phyloP scores from a whole-genome alignment of 2,113 vertebrate genomes.

The Phalacrocorax brasilianus region DNA sequence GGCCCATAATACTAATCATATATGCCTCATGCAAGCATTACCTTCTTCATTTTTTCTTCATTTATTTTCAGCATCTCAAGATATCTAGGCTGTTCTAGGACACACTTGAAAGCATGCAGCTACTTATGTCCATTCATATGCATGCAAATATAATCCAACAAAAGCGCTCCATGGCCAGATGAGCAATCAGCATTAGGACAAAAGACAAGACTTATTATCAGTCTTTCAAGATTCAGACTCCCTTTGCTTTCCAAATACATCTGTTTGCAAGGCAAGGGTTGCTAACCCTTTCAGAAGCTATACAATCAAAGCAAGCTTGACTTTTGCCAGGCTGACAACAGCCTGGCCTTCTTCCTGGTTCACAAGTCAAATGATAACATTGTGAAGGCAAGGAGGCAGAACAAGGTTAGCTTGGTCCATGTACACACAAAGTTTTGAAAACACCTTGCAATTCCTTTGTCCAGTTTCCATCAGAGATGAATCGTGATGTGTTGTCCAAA shows the following conservation, averaged over 20 bases:
- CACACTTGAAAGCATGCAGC: conserved; percentile 3
- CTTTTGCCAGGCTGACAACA: background rate
- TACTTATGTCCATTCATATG: conserved; percentile 36
- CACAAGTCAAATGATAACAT: background rate
- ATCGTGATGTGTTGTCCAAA: background rate
- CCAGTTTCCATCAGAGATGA: background rate
- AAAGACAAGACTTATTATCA: conserved; percentile 33
- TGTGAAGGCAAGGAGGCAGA: background rate
- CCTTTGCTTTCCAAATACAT: background rate
- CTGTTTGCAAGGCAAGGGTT: background rate
- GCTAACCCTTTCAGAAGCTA: background rate
- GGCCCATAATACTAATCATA: background rate
- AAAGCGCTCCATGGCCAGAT: background rate
- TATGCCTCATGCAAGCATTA: background rate
- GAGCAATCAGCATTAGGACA: conserved; percentile 43
- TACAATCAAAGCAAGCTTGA: background rate
- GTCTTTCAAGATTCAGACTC: conserved; percentile 18
- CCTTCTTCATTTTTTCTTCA: background rate
- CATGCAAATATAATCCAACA: conserved; percentile 38
- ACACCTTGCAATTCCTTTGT: background rate
- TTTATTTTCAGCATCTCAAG: conserved; percentile 17
- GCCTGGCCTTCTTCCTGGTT: background rate
- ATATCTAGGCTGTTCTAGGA: conserved; percentile 24
- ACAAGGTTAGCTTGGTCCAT: background rate
- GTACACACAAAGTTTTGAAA: background rate